Evolutionary conservation across 2,888 invertebrate species (phyloP).

Genomic region (Idaea dimidiata): DNA sequence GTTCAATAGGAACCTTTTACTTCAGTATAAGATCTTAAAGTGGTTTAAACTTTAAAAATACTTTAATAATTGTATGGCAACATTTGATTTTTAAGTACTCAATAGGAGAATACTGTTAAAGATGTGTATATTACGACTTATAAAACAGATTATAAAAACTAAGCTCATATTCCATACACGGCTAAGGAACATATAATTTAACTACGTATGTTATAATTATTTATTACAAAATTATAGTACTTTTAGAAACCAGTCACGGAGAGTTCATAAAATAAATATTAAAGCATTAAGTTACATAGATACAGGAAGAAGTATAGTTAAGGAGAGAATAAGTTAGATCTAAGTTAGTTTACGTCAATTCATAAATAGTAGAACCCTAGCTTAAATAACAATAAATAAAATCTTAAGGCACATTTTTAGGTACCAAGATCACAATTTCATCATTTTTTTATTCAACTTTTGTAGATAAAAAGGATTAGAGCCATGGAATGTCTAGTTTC

Average conservation of each 20-base stretch:
- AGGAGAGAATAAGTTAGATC: slow-evolving; percentile 58
- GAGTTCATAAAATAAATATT: slow-evolving; percentile 53
- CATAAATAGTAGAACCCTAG: slow-evolving; percentile 68
- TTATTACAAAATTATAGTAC: slow-evolving; percentile 22
- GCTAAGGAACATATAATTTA: slow-evolving; percentile 32
- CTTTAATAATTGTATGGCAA: neutral
- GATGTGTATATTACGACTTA: slow-evolving; percentile 17
- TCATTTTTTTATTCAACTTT: slow-evolving; percentile 54
- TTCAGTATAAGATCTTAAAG: slow-evolving; percentile 69
- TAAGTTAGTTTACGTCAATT: slow-evolving; percentile 65
- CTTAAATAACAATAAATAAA: slow-evolving; percentile 78
- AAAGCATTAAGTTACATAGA: slow-evolving; percentile 40
- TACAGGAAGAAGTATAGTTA: slow-evolving; percentile 39
- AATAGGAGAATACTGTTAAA: slow-evolving; percentile 7
- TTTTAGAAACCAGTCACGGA: slow-evolving; percentile 36
- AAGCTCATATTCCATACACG: slow-evolving; percentile 31
- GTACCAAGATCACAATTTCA: slow-evolving; percentile 78
- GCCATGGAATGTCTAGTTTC: slow-evolving; percentile 71
- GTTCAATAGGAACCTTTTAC: slow-evolving; percentile 71
- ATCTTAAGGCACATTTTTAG: slow-evolving; percentile 77
- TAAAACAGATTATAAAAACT: slow-evolving; percentile 19
- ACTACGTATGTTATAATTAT: slow-evolving; percentile 23
- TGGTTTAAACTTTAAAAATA: slow-evolving; percentile 9
- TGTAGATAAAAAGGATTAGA: slow-evolving; percentile 57
- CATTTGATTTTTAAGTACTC: neutral